phyloP scores from a whole-genome alignment of 2,797 vertebrate species.

The Zenarchopterus dispar region DNA sequence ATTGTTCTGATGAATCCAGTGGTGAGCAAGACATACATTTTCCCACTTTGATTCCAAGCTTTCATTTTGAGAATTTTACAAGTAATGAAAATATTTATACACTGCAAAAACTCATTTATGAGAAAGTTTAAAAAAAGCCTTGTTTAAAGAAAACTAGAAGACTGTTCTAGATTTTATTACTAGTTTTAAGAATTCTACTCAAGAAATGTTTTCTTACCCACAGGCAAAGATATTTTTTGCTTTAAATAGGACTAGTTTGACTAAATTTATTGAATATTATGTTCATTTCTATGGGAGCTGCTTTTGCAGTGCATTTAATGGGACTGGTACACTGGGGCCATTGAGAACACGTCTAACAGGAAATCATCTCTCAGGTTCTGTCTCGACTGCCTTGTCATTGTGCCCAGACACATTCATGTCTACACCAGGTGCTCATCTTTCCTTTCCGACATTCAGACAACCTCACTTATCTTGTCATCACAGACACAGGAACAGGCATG shows the following conservation, averaged over 20 bases:
- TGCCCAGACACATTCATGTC: conserved; percentile 26
- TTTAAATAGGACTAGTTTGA: too few relatives aligned
- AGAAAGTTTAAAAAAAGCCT: too few relatives aligned
- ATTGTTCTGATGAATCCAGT: too few relatives aligned
- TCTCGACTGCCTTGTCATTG: conserved; percentile 2
- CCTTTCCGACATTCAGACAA: conserved; percentile 56
- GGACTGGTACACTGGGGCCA: conserved; percentile 18
- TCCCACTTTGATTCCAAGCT: conserved; percentile 40
- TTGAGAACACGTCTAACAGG: too few relatives aligned
- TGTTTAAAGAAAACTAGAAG: too few relatives aligned
- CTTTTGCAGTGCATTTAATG: conserved; percentile 1
- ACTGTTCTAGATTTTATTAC: too few relatives aligned
- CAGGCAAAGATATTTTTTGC: too few relatives aligned
- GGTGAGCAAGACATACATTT: conserved; percentile 28
- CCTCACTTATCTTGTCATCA: conserved; percentile 68
- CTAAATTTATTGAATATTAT: too few relatives aligned
- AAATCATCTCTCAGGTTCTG: conserved; percentile 3
- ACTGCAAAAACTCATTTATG: too few relatives aligned
- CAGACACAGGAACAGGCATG: conserved; percentile 31
- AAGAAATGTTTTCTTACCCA: too few relatives aligned
- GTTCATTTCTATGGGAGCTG: too few relatives aligned
- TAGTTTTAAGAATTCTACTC: too few relatives aligned
- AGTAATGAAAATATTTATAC: conserved; percentile 33
- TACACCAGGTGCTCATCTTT: conserved; percentile 38
- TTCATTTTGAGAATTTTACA: conserved; percentile 28